Conservation (phyloP, 2,113 vertebrate species). For the Neopipo cinnamomea region DNA sequence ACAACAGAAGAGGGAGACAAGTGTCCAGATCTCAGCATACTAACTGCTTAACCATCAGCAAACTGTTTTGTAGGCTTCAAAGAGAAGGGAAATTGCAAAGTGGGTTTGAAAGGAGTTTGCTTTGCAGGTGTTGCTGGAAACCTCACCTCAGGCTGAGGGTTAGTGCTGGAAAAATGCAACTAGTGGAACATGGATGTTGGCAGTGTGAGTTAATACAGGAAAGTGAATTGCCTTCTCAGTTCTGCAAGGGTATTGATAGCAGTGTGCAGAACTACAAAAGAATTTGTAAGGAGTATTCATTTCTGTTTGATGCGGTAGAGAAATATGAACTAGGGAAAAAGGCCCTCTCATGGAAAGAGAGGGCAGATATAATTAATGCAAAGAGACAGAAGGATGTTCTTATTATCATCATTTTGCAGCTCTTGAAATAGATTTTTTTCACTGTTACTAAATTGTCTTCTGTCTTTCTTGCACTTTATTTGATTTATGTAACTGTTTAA, state of each 20-base stretch:
- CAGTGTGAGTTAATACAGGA: neutral
- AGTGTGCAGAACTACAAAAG: neutral
- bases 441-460: neutral
- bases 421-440: neutral
- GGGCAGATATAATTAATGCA: neutral
- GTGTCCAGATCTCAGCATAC: neutral
- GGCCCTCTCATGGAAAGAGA: neutral
- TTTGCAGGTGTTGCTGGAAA: neutral
- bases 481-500: neutral
- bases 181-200: neutral
- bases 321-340: neutral
- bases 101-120: neutral
- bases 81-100: neutral
- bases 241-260: neutral
- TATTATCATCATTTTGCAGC: neutral
- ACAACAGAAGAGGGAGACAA: constrained; percentile 29
- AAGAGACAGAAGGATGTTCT: neutral
- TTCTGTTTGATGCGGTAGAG: neutral
- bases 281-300: neutral
- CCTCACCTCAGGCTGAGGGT: neutral
- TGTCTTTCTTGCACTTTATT: neutral
- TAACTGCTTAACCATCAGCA: neutral
- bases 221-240: neutral
- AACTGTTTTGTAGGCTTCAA: neutral
- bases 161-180: neutral